Base-by-base conservation (phyloP, 2,113 vertebrate genomes). In the Glaucomys volans region DNA sequence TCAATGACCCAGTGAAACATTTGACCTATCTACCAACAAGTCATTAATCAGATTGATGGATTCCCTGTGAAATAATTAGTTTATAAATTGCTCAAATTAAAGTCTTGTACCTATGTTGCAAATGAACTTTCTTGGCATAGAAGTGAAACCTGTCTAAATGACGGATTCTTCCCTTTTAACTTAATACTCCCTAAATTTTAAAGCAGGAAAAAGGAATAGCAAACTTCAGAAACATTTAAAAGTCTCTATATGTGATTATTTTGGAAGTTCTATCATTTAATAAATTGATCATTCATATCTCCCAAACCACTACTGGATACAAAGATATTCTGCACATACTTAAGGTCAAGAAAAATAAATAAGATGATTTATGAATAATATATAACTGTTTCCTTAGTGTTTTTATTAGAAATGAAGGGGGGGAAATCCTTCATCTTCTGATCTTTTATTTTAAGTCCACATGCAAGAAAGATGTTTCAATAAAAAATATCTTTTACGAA, bases 311-410 rank as follows among this genome's bases (percentile, higher is more conserved):
- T 17, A 57, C 0, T 84, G 8, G 40, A 12, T 93, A 94, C 37
- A 66, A 92, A 91, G 35, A 82, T 54, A 85, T 40, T 84, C 57
- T 76, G 66, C 8, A 54, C 6, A 75, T 71, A 90, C 90, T 93
- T 97, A 87, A 62, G 16, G 47, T 35, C 16, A 35, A 90, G 69
- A 87, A 87, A 95, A 97, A 96, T 71, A 89, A 86, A 89, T 3
- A 66, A 40, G 32, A 95, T 75, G 35, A 81, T 94, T 93, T 94
- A 30, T 95, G 47, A 97, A 90, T 67, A 71, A 30, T 6, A 59
- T 4, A 57, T 35, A 79, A 28, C 57, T 94, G 28, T 76, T 66
- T 91, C 42, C 28, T 93, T 57, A 17, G 11, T 59, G 24, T 50
- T 85, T 81, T 93, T 77, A 95, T 86, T 71, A 81, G 14, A 77